Conservation (phyloP, 2,888 invertebrate species). For the Lamellibrachia columna region DNA sequence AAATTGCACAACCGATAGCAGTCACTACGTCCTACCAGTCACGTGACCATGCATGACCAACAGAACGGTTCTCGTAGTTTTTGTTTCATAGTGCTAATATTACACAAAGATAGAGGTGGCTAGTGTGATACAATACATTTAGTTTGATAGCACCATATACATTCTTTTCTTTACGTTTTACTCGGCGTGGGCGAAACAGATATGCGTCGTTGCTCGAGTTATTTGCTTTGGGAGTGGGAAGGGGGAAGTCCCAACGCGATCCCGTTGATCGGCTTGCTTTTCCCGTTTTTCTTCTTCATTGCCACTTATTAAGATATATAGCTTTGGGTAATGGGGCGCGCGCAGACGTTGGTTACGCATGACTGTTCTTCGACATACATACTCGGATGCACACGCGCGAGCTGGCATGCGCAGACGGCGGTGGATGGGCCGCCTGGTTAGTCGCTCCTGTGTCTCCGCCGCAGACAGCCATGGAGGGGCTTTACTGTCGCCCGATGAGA, state of each 20-base stretch:
- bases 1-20: no score
- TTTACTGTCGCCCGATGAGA: no score
- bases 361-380: neutral
- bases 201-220: neutral
- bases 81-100: neutral
- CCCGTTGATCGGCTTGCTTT: neutral
- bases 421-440: neutral
- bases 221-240: neutral
- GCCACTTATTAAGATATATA: conserved; percentile 16
- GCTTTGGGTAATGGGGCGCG: neutral
- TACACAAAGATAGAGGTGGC: neutral
- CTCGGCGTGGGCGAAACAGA: neutral
- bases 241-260: neutral
- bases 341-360: neutral
- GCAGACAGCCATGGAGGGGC: no score
- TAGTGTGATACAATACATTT: neutral
- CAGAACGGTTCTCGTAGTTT: no score
- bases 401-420: neutral
- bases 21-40: no score
- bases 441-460: neutral
- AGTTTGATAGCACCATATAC: neutral
- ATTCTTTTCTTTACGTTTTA: neutral
- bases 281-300: conserved; percentile 9
- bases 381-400: neutral
- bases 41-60: no score